A percentile compares a stretch with the other conserved stretches of the same genome.
phyloP scores from a whole-genome alignment of 2,113 vertebrate species.

The Baryphthengus martii region DNA sequence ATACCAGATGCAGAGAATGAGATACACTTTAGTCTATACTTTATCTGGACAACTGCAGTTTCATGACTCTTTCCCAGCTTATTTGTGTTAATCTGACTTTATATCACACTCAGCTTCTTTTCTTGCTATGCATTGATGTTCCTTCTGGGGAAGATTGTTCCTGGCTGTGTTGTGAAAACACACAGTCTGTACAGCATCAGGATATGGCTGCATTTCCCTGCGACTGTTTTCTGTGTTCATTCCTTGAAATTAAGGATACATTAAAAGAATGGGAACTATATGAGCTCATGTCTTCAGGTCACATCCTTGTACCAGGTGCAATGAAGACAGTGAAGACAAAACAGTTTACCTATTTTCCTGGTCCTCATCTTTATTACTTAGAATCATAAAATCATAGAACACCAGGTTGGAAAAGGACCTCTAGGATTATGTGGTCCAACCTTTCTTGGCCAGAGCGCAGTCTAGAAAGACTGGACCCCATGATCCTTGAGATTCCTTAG shows the following conservation, averaged over 20 bases:
- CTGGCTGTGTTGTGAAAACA: not conserved
- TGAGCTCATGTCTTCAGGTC: not conserved
- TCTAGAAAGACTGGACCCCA: not conserved
- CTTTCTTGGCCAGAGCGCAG: not conserved
- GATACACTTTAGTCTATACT: not conserved
- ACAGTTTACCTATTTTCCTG: not conserved
- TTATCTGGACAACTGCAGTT: constrained; percentile 17
- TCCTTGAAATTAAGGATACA: not conserved
- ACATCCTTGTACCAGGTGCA: not conserved
- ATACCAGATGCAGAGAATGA: not conserved
- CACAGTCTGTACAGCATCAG: not conserved
- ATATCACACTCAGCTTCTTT: not conserved
- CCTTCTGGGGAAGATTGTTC: not conserved
- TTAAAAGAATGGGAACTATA: not conserved
- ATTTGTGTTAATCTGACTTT: not conserved
- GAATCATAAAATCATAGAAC: not conserved
- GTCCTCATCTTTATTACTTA: not conserved
- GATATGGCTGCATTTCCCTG: not conserved
- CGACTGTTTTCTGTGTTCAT: not conserved
- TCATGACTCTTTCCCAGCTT: not conserved
- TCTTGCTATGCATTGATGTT: not conserved
- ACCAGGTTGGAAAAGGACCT: not conserved
- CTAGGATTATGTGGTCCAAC: not conserved
- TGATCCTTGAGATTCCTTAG: not conserved
- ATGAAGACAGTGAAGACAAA: not conserved